Conservation (phyloP, 2,113 vertebrate genomes). For the Chaetura pelagica region DNA sequence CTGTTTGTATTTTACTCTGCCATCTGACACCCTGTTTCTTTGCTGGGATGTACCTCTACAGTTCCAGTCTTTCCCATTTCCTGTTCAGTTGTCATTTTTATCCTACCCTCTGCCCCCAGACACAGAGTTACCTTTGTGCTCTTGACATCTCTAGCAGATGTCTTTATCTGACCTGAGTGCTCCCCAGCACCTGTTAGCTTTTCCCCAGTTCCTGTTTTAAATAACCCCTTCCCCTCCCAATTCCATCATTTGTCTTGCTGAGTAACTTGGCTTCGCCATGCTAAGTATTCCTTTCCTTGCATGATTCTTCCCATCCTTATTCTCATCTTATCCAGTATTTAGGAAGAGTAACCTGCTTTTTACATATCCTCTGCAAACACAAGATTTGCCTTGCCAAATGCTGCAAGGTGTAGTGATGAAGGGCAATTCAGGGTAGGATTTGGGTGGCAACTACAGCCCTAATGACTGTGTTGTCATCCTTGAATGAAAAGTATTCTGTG, state of each 20-base stretch:
- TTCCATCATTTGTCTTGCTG: neutral
- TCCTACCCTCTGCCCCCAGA: neutral
- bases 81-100: slow-evolving; percentile 67
- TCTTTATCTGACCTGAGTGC: slow-evolving; percentile 55
- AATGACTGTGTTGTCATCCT: neutral
- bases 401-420: neutral
- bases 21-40: slow-evolving; percentile 35
- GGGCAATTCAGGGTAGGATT: neutral
- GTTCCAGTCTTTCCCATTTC: slow-evolving; percentile 22
- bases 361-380: neutral
- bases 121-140: slow-evolving; percentile 66
- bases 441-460: neutral
- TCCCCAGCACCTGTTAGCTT: slow-evolving; percentile 55
- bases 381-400: neutral
- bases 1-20: neutral
- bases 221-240: neutral
- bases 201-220: slow-evolving; percentile 12
- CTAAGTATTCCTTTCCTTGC: neutral
- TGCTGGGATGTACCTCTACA: slow-evolving; percentile 7
- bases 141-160: slow-evolving; percentile 63
- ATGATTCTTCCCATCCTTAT: neutral
- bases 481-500: neutral
- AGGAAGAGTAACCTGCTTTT: neutral
- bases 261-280: neutral
- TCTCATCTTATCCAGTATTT: neutral